Evolutionary conservation across 2,797 vertebrate genomes (phyloP), one percentile per base, ranked within the genome.

Genomic region (Amblyopsis hoosieri): DNA sequence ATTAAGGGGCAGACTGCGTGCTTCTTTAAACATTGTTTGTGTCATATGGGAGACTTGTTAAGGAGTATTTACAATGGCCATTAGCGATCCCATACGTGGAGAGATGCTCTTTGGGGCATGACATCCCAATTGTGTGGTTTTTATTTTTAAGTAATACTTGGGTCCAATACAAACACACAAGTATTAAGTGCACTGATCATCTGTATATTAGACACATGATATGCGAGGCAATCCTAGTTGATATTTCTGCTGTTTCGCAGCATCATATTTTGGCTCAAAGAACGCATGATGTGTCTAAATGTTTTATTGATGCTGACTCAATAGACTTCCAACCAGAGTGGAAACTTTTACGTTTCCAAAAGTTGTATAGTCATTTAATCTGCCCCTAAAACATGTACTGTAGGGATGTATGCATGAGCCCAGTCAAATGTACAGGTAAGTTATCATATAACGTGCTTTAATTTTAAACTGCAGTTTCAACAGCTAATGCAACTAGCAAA

Each of bases 11-110:
- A 85, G 84, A 73, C 75, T 5, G 65, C 56, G 69, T 48, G 47
- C 74, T 72, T 82, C 69, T 80, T 69, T 78, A 88, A 87, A 86
- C 84, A 87, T 83, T 87, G 79, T 88, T 89, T 91, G 71, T 87
- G 78, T 11, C 65, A 66, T 60, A 72, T 45, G 61, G 64, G 73
- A 78, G 71, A 77, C 78, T 74, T 81, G 70, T 85, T 54, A 78
- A 78, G 75, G 78, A 73, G 73, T 72, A 69, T 78, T 81, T 70
- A 68, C 69, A 71, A 83, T 13, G 56, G 62, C 77, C 84, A 81
- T 87, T 85, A 83, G 82, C 80, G 82, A 78, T 60, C 58, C 15
- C 61, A 45, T 67, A 66, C 11, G 37, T 61, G 33, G 62, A 68
- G 67, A 67, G 74, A 76, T 67, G 70, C 55, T 67, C 31, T 50